phyloP scores from a whole-genome alignment of 2,113 vertebrate genomes.

The Otis tarda region DNA sequence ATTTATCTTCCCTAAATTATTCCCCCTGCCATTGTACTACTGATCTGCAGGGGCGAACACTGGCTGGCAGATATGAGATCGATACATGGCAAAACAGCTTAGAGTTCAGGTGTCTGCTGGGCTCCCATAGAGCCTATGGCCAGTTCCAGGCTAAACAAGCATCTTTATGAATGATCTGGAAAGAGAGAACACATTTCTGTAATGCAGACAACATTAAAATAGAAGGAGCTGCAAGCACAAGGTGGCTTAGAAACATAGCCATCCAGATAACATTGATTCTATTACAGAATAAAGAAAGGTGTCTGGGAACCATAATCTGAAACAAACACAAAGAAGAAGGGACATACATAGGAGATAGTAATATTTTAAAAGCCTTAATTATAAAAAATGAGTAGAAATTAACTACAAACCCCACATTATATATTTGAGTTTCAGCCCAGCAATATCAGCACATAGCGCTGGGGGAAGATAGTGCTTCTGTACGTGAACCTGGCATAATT shows the following conservation, averaged over 20 bases:
- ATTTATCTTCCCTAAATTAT: not conserved
- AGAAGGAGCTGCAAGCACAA: not conserved
- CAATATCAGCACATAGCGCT: not conserved
- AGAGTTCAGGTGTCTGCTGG: not conserved
- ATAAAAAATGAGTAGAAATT: not conserved
- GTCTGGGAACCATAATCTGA: not conserved
- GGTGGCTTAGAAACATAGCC: not conserved
- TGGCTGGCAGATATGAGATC: not conserved
- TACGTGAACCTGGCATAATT: not conserved
- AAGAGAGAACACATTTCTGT: not conserved
- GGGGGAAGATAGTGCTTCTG: not conserved
- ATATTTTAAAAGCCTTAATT: not conserved
- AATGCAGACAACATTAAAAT: not conserved
- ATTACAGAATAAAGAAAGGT: not conserved
- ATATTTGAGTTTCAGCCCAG: not conserved
- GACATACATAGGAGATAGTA: not conserved
- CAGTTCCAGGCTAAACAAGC: not conserved
- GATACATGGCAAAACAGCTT: not conserved
- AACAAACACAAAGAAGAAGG: not conserved
- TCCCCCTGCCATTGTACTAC: not conserved
- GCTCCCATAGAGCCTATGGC: not conserved
- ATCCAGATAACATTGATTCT: not conserved
- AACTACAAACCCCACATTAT: not conserved
- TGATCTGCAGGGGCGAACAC: not conserved
- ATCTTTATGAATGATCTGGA: not conserved